Evolutionary conservation across 2,113 vertebrate genomes (phyloP), one percentile per base, ranked within the genome.

Genomic region (Megalops atlanticus): DNA sequence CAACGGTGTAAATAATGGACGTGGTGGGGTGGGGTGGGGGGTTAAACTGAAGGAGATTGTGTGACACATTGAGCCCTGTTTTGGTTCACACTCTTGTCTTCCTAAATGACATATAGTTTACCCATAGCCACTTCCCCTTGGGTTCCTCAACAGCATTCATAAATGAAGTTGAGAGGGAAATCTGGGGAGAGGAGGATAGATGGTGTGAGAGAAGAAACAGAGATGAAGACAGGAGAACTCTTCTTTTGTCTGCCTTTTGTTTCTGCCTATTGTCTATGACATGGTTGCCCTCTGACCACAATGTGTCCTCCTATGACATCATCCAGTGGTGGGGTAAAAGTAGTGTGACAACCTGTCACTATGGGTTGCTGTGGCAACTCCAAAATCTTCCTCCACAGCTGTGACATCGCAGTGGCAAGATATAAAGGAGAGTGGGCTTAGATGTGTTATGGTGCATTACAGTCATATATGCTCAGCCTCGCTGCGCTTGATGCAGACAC

Each of bases 391-490:
- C 72, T 74, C 85, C 76, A 70, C 88, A 74, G 77, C 81, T 80
- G 87, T 92, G 91, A 90, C 90, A 89, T 91, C 89, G 89, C 80
- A 31, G 58, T 31, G 58, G 31, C 58, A 64, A 24, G 58, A 64
- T 64, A 64, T 64, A 64, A 64, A 71, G 64, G 75, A 73, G 64
- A 33, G 68, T 68, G 75, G 14, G 39, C 38, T 18, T 41, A 18
- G 41, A 35, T 75, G 64, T 86, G 58, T 31, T 31, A 10, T 64
- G 58, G 58, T 15, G 58, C 58, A 64, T 31, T 31, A n/a, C 78
- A 84, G 84, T 43, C 87, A 83, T 88, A 90, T 88, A 89, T 90
- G 92, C 89, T 80, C 87, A 86, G 84, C 89, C 89, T 90, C 85
- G 87, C 87, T 88, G 86, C 77, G 80, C 83, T 86, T 84, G 85